Conservation (phyloP, 2,113 vertebrate genomes). For the Cololabis saira region DNA sequence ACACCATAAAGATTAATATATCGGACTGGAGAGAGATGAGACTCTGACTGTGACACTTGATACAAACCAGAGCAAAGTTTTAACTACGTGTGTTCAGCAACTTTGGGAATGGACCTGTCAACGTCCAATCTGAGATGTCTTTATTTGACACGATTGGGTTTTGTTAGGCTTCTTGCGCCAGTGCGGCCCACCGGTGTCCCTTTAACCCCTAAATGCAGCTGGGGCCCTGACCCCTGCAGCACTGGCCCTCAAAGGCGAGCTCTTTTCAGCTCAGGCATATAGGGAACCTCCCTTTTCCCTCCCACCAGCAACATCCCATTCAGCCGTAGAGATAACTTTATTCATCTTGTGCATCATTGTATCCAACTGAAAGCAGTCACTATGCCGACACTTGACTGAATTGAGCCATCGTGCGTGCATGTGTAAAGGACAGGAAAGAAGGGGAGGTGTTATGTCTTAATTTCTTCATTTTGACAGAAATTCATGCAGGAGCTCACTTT, state of each 20-base stretch:
- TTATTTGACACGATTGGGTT: conserved; percentile 81
- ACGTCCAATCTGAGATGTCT: conserved; percentile 80
- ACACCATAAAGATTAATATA: conserved; percentile 28
- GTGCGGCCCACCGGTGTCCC: conserved; percentile 92
- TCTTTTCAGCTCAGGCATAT: conserved; percentile 87
- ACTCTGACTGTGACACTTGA: conserved; percentile 65
- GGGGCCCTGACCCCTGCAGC: conserved; percentile 94
- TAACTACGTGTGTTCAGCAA: conserved; percentile 80
- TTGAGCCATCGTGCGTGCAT: conserved; percentile 82
- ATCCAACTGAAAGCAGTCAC: conserved; percentile 96
- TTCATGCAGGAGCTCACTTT: conserved; percentile 33
- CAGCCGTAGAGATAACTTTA: conserved; percentile 98
- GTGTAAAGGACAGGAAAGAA: conserved; percentile 66
- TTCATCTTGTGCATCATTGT: conserved; percentile 99
- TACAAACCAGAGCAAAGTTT: conserved; percentile 73
- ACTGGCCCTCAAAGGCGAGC: conserved; percentile 88
- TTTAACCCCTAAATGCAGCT: conserved; percentile 93
- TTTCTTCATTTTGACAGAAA: conserved; percentile 81
- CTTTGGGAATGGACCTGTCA: conserved; percentile 75
- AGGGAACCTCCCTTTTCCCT: conserved; percentile 91
- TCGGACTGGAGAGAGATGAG: conserved; percentile 57
- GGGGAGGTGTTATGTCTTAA: conserved; percentile 88
- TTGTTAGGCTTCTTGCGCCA: conserved; percentile 90
- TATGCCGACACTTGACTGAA: conserved; percentile 88
- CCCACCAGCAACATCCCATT: conserved; percentile 97